Evolutionary conservation across 2,888 invertebrate genomes (phyloP).

Genomic region (Aromia moschata): DNA sequence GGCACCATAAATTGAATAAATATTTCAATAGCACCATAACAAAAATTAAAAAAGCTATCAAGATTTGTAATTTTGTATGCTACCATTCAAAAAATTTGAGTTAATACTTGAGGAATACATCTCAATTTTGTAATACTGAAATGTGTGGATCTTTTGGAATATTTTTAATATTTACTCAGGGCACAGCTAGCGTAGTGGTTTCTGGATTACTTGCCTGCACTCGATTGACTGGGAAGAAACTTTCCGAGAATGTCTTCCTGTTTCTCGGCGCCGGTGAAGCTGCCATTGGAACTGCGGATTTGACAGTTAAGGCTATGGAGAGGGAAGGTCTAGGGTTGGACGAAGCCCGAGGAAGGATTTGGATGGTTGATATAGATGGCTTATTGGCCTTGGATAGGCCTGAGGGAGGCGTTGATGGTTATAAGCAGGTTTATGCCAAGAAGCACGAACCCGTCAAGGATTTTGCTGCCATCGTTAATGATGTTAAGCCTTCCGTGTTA

Average conservation of each 20-base stretch:
- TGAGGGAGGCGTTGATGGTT: conserved; percentile 73
- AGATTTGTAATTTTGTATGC: too few relatives aligned
- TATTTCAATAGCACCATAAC: too few relatives aligned
- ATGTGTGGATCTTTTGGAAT: too few relatives aligned
- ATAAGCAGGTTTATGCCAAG: conserved; percentile 79
- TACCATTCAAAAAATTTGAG: too few relatives aligned
- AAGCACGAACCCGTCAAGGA: conserved; percentile 81
- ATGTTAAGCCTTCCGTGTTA: conserved; percentile 86
- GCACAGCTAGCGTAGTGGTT: conserved; percentile 95
- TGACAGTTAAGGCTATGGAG: conserved; percentile 84
- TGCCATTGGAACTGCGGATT: conserved; percentile 72
- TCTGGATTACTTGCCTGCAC: conserved; percentile 88
- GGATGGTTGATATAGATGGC: conserved; percentile 95
- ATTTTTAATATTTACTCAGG: too few relatives aligned
- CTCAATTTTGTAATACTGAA: too few relatives aligned
- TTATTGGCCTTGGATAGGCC: conserved; percentile 77
- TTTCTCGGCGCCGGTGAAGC: conserved; percentile 87
- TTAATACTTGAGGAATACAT: too few relatives aligned
- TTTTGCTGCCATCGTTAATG: conserved; percentile 81
- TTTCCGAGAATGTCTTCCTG: conserved; percentile 87
- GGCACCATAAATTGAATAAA: too few relatives aligned
- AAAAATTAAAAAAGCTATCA: too few relatives aligned
- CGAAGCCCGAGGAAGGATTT: conserved; percentile 87
- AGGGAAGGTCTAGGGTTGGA: conserved; percentile 61
- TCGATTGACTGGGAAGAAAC: conserved; percentile 76